Evolutionary conservation across 2,888 invertebrate genomes (phyloP).

Genomic region (Acanthosepion lycidas): DNA sequence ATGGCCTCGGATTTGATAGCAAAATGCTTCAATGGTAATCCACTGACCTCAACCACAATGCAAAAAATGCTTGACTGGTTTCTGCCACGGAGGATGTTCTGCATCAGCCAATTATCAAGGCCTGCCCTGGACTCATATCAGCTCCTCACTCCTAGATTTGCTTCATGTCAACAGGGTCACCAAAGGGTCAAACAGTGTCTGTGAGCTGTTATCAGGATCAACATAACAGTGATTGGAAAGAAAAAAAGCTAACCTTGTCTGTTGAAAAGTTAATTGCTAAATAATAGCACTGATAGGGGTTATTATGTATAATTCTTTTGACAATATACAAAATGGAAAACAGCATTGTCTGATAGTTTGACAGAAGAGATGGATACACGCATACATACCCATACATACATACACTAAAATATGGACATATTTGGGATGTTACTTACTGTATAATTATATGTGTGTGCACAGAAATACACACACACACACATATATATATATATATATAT

Average conservation of each 20-base stretch:
- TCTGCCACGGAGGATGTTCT: conserved; percentile 20
- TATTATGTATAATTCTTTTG: background rate
- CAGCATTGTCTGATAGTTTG: background rate
- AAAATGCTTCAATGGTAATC: background rate
- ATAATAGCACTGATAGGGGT: conserved; percentile 12
- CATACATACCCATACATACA: background rate
- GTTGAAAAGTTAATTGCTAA: conserved; percentile 10
- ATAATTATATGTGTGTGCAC: background rate
- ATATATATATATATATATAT: too few species aligned
- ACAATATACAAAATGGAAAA: conserved; percentile 8
- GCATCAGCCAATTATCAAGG: background rate
- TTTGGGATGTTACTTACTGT: background rate
- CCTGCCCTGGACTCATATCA: background rate
- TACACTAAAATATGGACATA: too few species aligned
- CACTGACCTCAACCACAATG: background rate
- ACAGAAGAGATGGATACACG: background rate
- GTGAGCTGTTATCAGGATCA: conserved; percentile 21
- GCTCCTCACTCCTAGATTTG: background rate
- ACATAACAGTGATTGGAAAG: background rate
- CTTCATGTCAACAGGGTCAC: background rate
- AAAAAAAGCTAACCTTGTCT: background rate
- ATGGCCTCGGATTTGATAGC: conserved; percentile 2
- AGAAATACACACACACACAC: too few species aligned
- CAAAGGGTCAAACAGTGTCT: background rate
- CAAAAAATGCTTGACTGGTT: background rate